Evolutionary conservation across 92 coral and sea anemone species (phyloP).

Genomic region (Heliopora coerulea): DNA sequence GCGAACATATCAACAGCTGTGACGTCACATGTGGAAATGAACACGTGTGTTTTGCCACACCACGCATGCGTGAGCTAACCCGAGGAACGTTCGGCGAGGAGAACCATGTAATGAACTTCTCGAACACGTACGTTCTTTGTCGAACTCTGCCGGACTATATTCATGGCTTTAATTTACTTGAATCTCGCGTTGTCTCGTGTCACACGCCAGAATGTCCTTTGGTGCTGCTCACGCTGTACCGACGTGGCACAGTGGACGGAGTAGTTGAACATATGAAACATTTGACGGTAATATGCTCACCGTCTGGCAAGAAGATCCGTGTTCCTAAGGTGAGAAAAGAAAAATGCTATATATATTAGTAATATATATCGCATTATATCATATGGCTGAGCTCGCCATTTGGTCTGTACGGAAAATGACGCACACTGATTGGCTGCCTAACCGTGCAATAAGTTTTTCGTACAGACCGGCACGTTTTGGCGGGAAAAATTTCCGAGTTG

Average conservation of each 20-base stretch:
- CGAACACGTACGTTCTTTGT: conserved; percentile 71
- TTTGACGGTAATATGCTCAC: conserved; percentile 79
- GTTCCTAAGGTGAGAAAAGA: conserved; percentile 78
- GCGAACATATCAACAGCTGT: conserved; percentile 22
- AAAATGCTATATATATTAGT: too few relatives aligned
- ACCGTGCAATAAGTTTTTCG: too few relatives aligned
- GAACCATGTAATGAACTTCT: background rate
- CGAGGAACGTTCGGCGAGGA: conserved; percentile 3
- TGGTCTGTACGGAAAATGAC: too few relatives aligned
- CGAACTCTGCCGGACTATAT: conserved; percentile 76
- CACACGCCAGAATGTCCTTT: conserved; percentile 90
- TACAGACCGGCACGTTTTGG: too few relatives aligned
- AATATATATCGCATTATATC: too few relatives aligned
- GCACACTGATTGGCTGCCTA: too few relatives aligned
- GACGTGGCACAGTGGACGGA: conserved; percentile 82
- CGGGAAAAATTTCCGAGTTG: too few relatives aligned
- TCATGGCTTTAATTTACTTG: conserved; percentile 87
- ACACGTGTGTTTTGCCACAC: conserved; percentile 26
- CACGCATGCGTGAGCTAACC: conserved; percentile 28
- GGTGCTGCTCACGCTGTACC: conserved; percentile 85
- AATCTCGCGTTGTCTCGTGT: conserved; percentile 84
- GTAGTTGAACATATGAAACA: conserved; percentile 89
- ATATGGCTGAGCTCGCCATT: too few relatives aligned
- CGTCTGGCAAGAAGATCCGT: conserved; percentile 78
- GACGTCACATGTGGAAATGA: conserved; percentile 31